These are phyloP conservation scores for Xyrauchen texanus DNA, from an alignment of 2,113 vertebrate genomes.

Conservation along the genomic window DNA sequence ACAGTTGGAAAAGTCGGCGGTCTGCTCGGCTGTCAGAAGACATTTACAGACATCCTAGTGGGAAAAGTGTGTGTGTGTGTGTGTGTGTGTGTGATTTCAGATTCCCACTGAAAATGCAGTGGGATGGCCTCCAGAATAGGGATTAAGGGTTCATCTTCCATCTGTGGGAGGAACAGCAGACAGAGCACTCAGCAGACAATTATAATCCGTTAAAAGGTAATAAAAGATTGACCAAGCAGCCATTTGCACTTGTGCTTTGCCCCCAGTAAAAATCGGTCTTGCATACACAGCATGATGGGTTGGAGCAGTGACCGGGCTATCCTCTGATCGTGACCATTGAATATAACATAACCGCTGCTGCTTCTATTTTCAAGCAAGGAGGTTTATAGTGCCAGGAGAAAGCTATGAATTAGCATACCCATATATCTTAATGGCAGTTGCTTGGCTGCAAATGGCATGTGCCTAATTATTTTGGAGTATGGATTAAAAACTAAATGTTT, in stretches of 20 bases:
- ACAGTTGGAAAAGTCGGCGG: conserved; percentile 59
- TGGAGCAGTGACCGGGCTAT: conserved; percentile 53
- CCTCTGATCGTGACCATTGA: conserved; percentile 19
- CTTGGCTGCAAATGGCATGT: no score
- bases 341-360: not conserved
- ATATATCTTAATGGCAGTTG: no score
- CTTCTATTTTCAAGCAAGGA: no score
- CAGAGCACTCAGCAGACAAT: conserved; percentile 72
- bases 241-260: conserved; percentile 39
- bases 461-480: no score
- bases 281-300: conserved; percentile 46
- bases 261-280: conserved; percentile 15
- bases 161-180: conserved; percentile 70
- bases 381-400: no score
- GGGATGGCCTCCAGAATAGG: conserved; percentile 66
- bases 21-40: conserved; percentile 66
- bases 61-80: not conserved
- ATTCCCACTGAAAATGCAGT: conserved; percentile 48
- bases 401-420: no score
- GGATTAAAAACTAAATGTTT: no score
- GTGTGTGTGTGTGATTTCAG: conserved; percentile 27
- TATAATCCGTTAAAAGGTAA: conserved; percentile 73
- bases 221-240: conserved; percentile 64
- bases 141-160: conserved; percentile 72
- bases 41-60: conserved; percentile 61